These are phyloP conservation scores for Drosophila suzukii DNA, from an alignment of 1,140 invertebrate genomes.

Conservation along the genomic window DNA sequence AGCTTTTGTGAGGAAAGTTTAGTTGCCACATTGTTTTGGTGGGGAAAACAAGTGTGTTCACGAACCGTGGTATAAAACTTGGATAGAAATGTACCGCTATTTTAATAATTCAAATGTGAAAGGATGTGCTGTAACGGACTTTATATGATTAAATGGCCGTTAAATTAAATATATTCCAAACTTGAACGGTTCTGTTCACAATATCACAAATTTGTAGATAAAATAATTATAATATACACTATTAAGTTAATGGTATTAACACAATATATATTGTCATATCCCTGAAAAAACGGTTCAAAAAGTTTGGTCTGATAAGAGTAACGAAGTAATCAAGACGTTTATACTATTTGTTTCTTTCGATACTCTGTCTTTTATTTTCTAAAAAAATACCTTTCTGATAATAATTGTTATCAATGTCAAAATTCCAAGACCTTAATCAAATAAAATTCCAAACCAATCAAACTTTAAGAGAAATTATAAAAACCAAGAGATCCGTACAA, in stretches of 20 bases:
- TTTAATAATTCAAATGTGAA: neutral
- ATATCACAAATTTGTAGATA: too few relatives aligned
- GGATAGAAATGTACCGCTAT: neutral
- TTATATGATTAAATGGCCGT: neutral
- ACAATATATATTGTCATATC: too few relatives aligned
- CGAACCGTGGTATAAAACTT: neutral
- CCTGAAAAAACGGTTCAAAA: too few relatives aligned
- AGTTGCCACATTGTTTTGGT: neutral
- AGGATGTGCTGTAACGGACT: neutral
- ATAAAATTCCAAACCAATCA: neutral
- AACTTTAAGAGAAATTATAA: slow-evolving; percentile 7
- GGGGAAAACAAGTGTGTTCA: neutral
- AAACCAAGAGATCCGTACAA: slow-evolving; percentile 17
- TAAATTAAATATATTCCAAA: neutral
- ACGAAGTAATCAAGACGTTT: too few relatives aligned
- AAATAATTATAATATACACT: too few relatives aligned
- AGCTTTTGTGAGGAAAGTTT: neutral
- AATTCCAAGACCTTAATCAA: neutral
- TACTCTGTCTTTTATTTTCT: too few relatives aligned
- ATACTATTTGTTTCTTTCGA: too few relatives aligned
- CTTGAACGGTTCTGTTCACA: too few relatives aligned
- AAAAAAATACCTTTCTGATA: too few relatives aligned
- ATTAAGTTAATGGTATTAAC: too few relatives aligned
- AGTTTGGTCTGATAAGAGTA: too few relatives aligned
- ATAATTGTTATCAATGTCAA: neutral